Percentiles rank a stretch among this genome's conserved stretches.
These are phyloP conservation scores for Drosophila melanica DNA, from an alignment of 1,140 invertebrate species.

Conservation along the genomic window DNA sequence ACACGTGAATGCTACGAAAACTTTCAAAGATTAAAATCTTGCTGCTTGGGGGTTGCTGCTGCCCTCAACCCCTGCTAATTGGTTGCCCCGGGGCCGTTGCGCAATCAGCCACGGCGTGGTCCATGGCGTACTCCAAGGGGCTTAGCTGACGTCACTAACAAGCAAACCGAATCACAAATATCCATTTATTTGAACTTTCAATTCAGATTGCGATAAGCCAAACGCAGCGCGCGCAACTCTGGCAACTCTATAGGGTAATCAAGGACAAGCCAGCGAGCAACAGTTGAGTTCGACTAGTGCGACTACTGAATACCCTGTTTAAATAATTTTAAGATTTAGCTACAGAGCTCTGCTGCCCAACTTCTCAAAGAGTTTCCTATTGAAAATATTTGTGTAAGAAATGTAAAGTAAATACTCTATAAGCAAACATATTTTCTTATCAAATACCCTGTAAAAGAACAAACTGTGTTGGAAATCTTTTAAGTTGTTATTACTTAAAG, in stretches of 20 bases:
- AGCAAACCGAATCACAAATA: constrained; percentile 36
- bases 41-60: neutral
- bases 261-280: neutral
- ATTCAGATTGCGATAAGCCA: constrained; percentile 56
- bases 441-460: neutral
- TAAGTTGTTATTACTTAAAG: too few relatives aligned
- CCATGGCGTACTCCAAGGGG: neutral
- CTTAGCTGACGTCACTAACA: constrained; percentile 35
- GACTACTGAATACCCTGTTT: neutral
- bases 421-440: neutral
- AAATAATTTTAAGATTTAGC: too few relatives aligned
- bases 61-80: constrained; percentile 32
- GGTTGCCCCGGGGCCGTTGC: constrained; percentile 33
- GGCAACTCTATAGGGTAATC: constrained; percentile 29
- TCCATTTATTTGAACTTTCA: constrained; percentile 53
- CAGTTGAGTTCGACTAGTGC: neutral
- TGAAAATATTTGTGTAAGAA: too few relatives aligned
- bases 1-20: constrained; percentile 36
- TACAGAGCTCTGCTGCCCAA: too few relatives aligned
- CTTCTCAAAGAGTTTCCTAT: neutral
- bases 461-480: neutral
- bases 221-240: constrained; percentile 16
- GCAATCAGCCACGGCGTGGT: constrained; percentile 22
- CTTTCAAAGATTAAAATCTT: constrained; percentile 45
- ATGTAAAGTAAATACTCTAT: too few relatives aligned